Percentiles rank a stretch among this genome's conserved stretches.
phyloP scores from a whole-genome alignment of 2,888 invertebrate genomes.

The Minunthozetes semirufus region DNA sequence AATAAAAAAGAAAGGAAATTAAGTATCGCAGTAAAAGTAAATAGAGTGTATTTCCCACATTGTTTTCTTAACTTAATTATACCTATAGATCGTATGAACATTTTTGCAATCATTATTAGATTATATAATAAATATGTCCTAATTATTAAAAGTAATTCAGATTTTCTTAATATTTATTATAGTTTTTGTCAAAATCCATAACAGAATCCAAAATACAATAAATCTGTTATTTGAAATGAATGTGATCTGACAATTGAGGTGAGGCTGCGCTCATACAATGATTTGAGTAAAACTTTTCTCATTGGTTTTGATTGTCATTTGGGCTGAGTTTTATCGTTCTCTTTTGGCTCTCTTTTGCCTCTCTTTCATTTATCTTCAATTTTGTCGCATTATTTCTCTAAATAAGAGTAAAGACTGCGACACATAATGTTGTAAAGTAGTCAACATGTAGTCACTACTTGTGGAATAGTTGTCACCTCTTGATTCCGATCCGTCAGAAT shows the following conservation, averaged over 20 bases:
- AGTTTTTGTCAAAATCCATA: not conserved
- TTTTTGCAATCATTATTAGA: too few species aligned
- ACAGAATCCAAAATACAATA: slow-evolving; percentile 15
- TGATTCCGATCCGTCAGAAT: not conserved
- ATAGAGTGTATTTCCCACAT: too few species aligned
- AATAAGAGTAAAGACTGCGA: slow-evolving; percentile 6
- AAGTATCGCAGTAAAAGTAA: too few species aligned
- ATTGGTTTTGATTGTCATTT: slow-evolving; percentile 31
- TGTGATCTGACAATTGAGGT: slow-evolving; percentile 28
- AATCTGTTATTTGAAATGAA: slow-evolving; percentile 5
- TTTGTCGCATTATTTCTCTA: slow-evolving; percentile 21
- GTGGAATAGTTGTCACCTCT: slow-evolving; percentile 4
- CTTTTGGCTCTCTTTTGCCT: not conserved
- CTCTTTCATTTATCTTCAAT: slow-evolving; percentile 25
- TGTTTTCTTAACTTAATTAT: too few species aligned
- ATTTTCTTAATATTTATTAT: not conserved
- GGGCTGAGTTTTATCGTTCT: slow-evolving; percentile 8
- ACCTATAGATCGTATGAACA: too few species aligned
- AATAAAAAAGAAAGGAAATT: too few species aligned
- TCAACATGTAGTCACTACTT: slow-evolving; percentile 14
- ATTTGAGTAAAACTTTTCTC: slow-evolving; percentile 23
- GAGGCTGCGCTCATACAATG: slow-evolving; percentile 27
- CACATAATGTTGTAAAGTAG: not conserved
- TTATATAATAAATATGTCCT: too few species aligned
- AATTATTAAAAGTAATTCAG: not conserved